Evolutionary conservation across 2,888 invertebrate species (phyloP).

Genomic region (Glyphotaelius pellucidus): DNA sequence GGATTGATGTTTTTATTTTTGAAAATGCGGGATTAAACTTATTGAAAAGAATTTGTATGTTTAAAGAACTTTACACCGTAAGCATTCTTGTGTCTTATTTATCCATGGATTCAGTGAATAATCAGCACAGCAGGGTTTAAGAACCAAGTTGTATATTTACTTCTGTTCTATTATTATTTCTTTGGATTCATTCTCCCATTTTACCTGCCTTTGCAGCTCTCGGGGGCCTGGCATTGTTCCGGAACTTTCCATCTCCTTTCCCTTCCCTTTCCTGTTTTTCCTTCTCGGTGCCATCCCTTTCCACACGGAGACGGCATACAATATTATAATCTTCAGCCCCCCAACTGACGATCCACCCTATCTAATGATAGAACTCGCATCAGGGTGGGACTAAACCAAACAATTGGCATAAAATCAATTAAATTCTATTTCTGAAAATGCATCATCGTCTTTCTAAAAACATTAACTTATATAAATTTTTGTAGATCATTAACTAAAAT

Average conservation of each 20-base stretch:
- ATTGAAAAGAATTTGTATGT: not conserved
- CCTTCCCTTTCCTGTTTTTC: not conserved
- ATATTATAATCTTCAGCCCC: not conserved
- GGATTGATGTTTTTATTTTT: not conserved
- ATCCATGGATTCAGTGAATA: not conserved
- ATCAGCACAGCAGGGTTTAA: slow-evolving; percentile 43
- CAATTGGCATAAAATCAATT: not conserved
- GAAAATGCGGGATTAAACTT: not conserved
- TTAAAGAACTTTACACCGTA: not conserved
- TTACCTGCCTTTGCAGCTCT: slow-evolving; percentile 56
- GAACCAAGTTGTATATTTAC: not conserved
- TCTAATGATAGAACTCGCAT: not conserved
- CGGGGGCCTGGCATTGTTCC: slow-evolving; percentile 22
- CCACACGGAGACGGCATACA: slow-evolving; percentile 7
- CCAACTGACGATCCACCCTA: not conserved
- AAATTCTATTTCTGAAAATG: not conserved
- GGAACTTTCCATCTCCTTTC: slow-evolving; percentile 28
- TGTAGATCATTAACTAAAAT: not conserved
- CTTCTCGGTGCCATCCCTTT: slow-evolving; percentile 6
- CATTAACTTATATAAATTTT: not conserved
- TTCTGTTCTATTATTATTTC: slow-evolving; percentile 17
- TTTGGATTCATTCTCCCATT: slow-evolving; percentile 55
- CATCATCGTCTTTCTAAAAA: not conserved
- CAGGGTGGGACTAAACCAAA: not conserved
- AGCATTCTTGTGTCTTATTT: not conserved